These are phyloP conservation scores for Urophycis tenuis DNA, from an alignment of 2,797 vertebrate genomes.

Conservation along the genomic window DNA sequence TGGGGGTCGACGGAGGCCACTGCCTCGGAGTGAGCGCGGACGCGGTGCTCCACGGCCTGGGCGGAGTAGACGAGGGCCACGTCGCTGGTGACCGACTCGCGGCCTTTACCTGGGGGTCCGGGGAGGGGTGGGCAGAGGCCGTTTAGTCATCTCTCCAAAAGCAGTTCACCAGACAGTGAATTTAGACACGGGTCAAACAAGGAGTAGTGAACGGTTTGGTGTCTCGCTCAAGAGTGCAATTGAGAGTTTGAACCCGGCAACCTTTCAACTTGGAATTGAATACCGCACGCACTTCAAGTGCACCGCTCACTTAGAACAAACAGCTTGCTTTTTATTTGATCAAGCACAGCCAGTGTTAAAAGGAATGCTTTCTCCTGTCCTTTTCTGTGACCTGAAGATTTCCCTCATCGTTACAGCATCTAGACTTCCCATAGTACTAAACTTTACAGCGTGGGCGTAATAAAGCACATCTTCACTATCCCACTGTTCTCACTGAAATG, in stretches of 20 bases:
- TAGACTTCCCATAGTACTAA: not conserved
- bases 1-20: constrained; percentile 13
- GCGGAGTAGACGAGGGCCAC: constrained; percentile 64
- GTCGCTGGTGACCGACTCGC: constrained; percentile 39
- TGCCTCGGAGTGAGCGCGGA: constrained; percentile 41
- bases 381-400: not conserved
- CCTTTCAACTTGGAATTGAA: not conserved
- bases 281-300: not conserved
- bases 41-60: constrained; percentile 57
- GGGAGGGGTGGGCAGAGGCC: not conserved
- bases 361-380: not conserved
- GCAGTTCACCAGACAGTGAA: not conserved
- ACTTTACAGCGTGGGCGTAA: not conserved
- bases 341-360: not conserved
- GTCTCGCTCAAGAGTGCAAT: not conserved
- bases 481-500: not conserved
- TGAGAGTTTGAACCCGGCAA: not conserved
- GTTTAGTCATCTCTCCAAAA: not conserved
- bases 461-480: not conserved
- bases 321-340: too few relatives aligned
- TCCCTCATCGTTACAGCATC: not conserved
- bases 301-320: not conserved
- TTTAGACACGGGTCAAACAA: not conserved
- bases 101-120: constrained; percentile 55
- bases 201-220: not conserved